Percentiles rank a stretch among this genome's conserved stretches.
phyloP scores from a whole-genome alignment of 2,888 invertebrate genomes.

The Cistogaster globosa region DNA sequence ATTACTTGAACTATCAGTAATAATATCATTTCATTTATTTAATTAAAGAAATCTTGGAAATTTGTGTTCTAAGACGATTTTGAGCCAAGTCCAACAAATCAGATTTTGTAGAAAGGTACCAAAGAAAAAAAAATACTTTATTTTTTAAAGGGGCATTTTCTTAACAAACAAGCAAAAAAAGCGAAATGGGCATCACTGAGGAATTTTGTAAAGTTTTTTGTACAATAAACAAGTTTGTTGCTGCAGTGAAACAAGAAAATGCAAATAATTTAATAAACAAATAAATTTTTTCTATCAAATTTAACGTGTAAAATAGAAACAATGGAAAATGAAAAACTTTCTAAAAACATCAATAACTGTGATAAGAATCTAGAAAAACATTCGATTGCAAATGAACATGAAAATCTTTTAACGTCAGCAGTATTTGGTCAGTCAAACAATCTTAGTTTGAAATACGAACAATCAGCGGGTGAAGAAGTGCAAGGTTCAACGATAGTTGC shows the following conservation, averaged over 20 bases:
- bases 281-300: slow-evolving; percentile 26
- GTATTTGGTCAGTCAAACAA: background rate
- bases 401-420: slow-evolving; percentile 45
- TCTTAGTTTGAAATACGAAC: background rate
- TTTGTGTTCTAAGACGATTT: too few species aligned
- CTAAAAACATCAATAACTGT: slow-evolving; percentile 29
- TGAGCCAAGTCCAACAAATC: too few species aligned
- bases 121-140: too few species aligned
- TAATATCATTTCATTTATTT: too few species aligned
- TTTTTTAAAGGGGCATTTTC: background rate
- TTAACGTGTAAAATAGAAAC: slow-evolving; percentile 9
- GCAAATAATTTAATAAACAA: slow-evolving; percentile 67
- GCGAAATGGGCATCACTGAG: slow-evolving; percentile 8
- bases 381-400: slow-evolving; percentile 44
- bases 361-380: slow-evolving; percentile 40
- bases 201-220: slow-evolving; percentile 54
- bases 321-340: slow-evolving; percentile 35
- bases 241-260: slow-evolving; percentile 10
- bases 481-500: background rate
- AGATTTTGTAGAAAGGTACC: too few species aligned
- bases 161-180: background rate
- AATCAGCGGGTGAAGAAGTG: slow-evolving; percentile 2
- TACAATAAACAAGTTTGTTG: slow-evolving; percentile 45
- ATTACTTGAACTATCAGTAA: too few species aligned
- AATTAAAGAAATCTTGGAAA: too few species aligned